Conservation (phyloP, 2,797 vertebrate species). For the Neoniphon sammara region DNA sequence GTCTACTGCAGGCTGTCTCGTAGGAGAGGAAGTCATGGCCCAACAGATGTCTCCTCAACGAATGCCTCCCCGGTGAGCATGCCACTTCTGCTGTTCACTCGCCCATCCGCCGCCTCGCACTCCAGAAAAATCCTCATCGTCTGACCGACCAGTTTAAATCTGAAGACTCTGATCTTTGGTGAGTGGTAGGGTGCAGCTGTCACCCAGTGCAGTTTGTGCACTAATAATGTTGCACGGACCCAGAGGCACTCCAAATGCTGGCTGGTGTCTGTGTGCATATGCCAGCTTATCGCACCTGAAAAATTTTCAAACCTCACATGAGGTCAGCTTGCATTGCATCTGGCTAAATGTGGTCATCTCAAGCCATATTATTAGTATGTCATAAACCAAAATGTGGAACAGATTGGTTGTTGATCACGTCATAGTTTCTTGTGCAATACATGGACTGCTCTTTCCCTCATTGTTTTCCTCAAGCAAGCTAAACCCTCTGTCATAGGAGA, state of each 20-base stretch:
- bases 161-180: conserved; percentile 24
- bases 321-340: conserved; percentile 35
- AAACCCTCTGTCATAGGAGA: conserved; percentile 64
- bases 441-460: conserved; percentile 24
- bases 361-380: conserved; percentile 20
- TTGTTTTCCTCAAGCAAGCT: conserved; percentile 46
- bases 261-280: conserved; percentile 11
- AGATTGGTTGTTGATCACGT: conserved; percentile 51
- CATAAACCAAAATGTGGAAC: conserved; percentile 46
- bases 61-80: conserved; percentile 48
- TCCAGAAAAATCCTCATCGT: conserved; percentile 37
- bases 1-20: conserved; percentile 58
- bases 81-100: conserved; percentile 51
- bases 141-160: conserved; percentile 21
- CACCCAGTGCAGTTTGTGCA: conserved; percentile 3
- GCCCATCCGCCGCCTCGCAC: conserved; percentile 26
- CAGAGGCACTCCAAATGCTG: conserved; percentile 25
- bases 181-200: conserved; percentile 20
- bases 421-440: conserved; percentile 37
- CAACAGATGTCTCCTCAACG: conserved; percentile 68
- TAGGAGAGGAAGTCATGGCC: conserved; percentile 47
- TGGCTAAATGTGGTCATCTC: conserved; percentile 37
- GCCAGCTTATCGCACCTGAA: conserved; percentile 25
- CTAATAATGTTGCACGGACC: background rate
- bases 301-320: conserved; percentile 24